These are phyloP conservation scores for Anniella stebbinsi DNA, from an alignment of 2,797 vertebrate genomes.

Conservation along the genomic window DNA sequence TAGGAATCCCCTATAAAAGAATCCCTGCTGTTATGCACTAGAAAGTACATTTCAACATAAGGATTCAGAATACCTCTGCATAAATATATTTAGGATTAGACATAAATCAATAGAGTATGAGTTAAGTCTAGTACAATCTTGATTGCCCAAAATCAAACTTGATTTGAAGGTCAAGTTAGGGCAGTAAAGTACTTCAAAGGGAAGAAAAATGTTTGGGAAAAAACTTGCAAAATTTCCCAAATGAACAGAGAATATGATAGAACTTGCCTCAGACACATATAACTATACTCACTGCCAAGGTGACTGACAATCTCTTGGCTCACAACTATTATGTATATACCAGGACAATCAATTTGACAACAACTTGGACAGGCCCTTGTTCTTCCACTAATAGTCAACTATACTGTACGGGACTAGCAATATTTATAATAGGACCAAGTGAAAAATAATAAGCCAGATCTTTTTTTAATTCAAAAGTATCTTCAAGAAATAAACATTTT, in stretches of 20 bases:
- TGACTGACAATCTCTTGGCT: not conserved
- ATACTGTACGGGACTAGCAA: not conserved
- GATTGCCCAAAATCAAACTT: conserved; percentile 2
- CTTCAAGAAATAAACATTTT: not conserved
- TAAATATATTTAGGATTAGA: not conserved
- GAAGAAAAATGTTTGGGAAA: not conserved
- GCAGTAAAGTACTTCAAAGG: not conserved
- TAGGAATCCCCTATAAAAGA: too few relatives aligned
- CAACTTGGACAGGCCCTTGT: not conserved
- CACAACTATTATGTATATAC: not conserved
- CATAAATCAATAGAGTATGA: conserved; percentile 14
- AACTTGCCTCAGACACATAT: not conserved
- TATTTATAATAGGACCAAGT: not conserved
- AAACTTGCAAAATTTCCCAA: not conserved
- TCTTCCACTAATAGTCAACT: not conserved
- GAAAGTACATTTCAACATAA: not conserved
- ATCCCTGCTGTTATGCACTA: too few relatives aligned
- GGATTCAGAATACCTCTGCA: not conserved
- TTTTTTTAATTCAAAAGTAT: not conserved
- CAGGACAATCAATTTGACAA: too few relatives aligned
- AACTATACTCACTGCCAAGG: not conserved
- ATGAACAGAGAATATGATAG: not conserved
- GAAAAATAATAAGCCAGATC: not conserved
- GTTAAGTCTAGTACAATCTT: conserved; percentile 6
- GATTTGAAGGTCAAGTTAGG: not conserved